Evolutionary conservation across 2,113 vertebrate species (phyloP).

Genomic region (Pseudorasbora parva): DNA sequence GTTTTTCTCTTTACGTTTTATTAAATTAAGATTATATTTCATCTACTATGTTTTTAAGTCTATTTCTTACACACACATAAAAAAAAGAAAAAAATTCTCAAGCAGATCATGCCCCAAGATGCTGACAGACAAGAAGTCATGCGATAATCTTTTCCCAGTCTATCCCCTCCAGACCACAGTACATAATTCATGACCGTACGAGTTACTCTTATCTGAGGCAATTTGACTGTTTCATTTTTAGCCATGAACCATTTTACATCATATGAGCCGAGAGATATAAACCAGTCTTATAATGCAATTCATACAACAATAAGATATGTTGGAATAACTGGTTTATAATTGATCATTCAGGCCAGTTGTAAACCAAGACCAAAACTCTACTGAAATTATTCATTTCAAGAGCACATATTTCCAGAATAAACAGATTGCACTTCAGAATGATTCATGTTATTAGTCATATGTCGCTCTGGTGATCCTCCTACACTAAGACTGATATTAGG

Average conservation of each 20-base stretch:
- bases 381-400: not conserved
- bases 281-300: not conserved
- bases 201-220: conserved; percentile 17
- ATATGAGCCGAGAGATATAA: not conserved
- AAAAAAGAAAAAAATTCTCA: not conserved
- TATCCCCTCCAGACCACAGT: conserved; percentile 21
- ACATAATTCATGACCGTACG: conserved; percentile 21
- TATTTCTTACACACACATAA: not conserved
- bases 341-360: not conserved
- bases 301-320: not conserved
- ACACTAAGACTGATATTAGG: conserved; percentile 8
- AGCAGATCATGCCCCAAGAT: not conserved
- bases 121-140: conserved; percentile 13
- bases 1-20: not conserved
- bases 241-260: conserved; percentile 22
- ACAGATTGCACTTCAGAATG: not conserved
- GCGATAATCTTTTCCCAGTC: conserved; percentile 4
- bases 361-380: not conserved
- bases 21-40: not conserved
- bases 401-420: not conserved
- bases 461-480: not conserved
- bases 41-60: not conserved
- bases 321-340: not conserved
- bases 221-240: conserved; percentile 12
- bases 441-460: conserved; percentile 21